Base-by-base conservation (phyloP, 2,888 invertebrate species). In the Epinotia brunnichana region DNA sequence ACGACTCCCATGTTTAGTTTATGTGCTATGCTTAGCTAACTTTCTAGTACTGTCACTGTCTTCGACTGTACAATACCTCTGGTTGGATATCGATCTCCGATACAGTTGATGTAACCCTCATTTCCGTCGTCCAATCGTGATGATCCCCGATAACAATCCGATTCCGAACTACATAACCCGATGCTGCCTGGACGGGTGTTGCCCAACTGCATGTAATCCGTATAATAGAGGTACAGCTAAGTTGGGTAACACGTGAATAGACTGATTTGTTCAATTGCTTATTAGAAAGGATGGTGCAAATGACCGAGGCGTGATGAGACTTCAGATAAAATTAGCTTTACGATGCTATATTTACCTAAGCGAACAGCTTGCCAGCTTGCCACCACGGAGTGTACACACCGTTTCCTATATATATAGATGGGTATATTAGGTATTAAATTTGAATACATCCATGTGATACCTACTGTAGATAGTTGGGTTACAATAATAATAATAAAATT, bases 201-300 rank as follows among this genome's bases (percentile, higher is more conserved):
- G 57, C 29, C 0, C 29, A 24, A 57, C 57, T 35, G 35, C 19
- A 11, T n/a, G 57, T 29, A 24, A 29, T 24, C 29, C n/a, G 9
- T 57, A 57, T 57, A 29, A 29, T 15, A 9, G 53, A 19, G 17
- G 7, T n/a, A 35, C 10, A n/a, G 13, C 7, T 35, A n/a, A 24
- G 44, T 61, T 61, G 24, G 15, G 61, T 24, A 61, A 61, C 24
- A 21, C 61, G 61, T 44, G 61, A 13, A 57, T 57, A 24, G 24
- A 24, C n/a, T 29, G n/a, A 44, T 61, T 44, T 44, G 61, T 61
- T 44, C 61, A 44, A 61, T 61, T 13, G 60, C 39, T 61, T 39
- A 61, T 61, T 61, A 61, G 61, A 61, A 61, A 61, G 61, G 61
- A 44, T 61, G 61, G 21, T 13, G 44, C 41, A 39, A 57, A 57